Percentiles rank a stretch among this genome's conserved stretches.
Conservation (phyloP, 2,113 vertebrate species). For the Bolborhynchus lineola region DNA sequence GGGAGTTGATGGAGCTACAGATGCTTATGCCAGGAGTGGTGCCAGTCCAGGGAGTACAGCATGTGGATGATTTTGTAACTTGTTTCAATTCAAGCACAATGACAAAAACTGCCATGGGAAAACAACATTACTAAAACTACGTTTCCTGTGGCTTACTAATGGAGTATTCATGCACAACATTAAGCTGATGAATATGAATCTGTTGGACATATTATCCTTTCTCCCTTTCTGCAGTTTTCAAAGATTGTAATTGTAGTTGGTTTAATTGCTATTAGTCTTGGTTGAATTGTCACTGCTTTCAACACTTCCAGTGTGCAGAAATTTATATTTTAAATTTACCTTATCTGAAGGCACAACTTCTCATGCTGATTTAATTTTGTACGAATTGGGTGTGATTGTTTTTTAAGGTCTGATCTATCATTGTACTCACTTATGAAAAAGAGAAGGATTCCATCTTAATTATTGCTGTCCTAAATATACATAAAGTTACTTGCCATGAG, state of each 20-base stretch:
- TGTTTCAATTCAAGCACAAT: background rate
- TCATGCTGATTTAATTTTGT: background rate
- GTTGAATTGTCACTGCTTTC: conserved; percentile 19
- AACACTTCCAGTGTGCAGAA: background rate
- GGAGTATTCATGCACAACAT: conserved; percentile 18
- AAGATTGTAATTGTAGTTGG: conserved; percentile 27
- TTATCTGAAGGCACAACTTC: background rate
- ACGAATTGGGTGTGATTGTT: background rate
- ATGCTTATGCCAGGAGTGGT: background rate
- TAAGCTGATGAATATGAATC: conserved; percentile 36
- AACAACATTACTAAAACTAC: background rate
- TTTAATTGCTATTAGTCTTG: conserved; percentile 45
- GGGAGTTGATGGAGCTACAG: background rate
- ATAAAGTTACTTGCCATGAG: background rate
- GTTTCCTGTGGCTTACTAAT: conserved; percentile 43
- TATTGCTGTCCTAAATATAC: background rate
- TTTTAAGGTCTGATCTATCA: background rate
- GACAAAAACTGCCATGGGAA: conserved; percentile 28
- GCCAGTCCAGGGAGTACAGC: background rate
- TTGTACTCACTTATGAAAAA: background rate
- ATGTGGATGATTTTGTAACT: background rate
- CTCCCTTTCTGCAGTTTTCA: conserved; percentile 33
- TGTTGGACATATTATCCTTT: conserved; percentile 8
- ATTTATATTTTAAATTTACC: background rate
- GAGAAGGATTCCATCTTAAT: background rate